phyloP scores from a whole-genome alignment of 1,140 invertebrate species.

The Idris sp. region DNA sequence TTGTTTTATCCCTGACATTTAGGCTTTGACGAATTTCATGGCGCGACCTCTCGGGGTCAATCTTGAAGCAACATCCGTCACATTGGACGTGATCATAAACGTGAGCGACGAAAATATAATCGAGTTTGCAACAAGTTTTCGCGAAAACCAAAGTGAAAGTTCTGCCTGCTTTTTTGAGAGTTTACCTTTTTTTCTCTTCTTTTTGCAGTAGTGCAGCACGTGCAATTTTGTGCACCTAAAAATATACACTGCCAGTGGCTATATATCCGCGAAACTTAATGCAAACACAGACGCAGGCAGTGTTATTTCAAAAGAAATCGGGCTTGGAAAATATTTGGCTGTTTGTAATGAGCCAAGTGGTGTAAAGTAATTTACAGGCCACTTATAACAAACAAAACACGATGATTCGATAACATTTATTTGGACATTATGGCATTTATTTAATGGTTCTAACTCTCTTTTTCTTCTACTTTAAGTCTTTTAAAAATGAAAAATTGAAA shows the following conservation, averaged over 20 bases:
- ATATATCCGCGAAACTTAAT: conserved; percentile 61
- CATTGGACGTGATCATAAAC: conserved; percentile 32
- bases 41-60: conserved; percentile 39
- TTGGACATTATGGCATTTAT: conserved; percentile 42
- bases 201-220: conserved; percentile 8
- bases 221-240: conserved; percentile 51
- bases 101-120: conserved; percentile 34
- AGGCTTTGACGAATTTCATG: conserved; percentile 51
- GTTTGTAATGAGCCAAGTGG: conserved; percentile 49
- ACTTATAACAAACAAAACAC: conserved; percentile 54
- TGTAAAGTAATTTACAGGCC: conserved; percentile 56
- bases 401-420: conserved; percentile 61
- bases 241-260: conserved; percentile 58
- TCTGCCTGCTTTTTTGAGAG: too few relatives aligned
- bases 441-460: conserved; percentile 16
- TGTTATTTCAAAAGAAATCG: conserved; percentile 70
- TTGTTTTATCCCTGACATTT: conserved; percentile 16
- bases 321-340: conserved; percentile 67
- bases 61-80: conserved; percentile 43
- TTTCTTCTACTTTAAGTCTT: neutral
- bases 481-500: too few relatives aligned
- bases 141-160: conserved; percentile 24
- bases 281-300: conserved; percentile 62
- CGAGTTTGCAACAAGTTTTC: conserved; percentile 24
- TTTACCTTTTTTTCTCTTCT: too few relatives aligned